A percentile compares a stretch with the other conserved stretches of the same genome.
Evolutionary conservation across 2,888 invertebrate genomes (phyloP).

Genomic region (Trilocha varians): DNA sequence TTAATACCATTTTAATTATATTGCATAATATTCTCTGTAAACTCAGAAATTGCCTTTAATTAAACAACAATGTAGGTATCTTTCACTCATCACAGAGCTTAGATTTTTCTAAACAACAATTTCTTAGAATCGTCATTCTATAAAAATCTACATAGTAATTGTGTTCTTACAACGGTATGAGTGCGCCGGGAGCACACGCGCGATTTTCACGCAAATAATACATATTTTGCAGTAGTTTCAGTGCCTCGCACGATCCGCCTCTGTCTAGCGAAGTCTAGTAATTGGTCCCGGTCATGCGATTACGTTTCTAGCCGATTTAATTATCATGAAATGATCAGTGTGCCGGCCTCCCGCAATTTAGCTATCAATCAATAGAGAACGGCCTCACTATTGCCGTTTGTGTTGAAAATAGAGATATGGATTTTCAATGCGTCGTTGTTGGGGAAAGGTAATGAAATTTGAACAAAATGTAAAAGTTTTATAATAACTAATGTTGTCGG

Average conservation of each 20-base stretch:
- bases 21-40: too few species aligned
- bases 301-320: conserved; percentile 70
- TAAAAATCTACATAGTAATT: background rate
- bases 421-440: conserved; percentile 35
- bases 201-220: conserved; percentile 61
- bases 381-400: conserved; percentile 37
- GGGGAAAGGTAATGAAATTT: conserved; percentile 39
- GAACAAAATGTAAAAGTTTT: conserved; percentile 14
- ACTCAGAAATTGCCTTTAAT: too few species aligned
- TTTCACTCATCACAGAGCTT: too few species aligned
- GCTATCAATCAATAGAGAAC: conserved; percentile 66
- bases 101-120: too few species aligned
- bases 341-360: conserved; percentile 68
- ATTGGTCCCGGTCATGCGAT: conserved; percentile 72
- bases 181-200: conserved; percentile 43
- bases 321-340: conserved; percentile 69
- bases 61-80: too few species aligned
- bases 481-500: background rate
- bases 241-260: conserved; percentile 60
- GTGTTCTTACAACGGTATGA: conserved; percentile 2
- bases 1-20: too few species aligned
- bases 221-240: conserved; percentile 52
- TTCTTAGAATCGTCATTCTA: too few species aligned
- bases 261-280: conserved; percentile 61
- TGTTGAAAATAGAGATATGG: conserved; percentile 28